Evolutionary conservation across 2,797 vertebrate species (phyloP).

Genomic region (Argya squamiceps): DNA sequence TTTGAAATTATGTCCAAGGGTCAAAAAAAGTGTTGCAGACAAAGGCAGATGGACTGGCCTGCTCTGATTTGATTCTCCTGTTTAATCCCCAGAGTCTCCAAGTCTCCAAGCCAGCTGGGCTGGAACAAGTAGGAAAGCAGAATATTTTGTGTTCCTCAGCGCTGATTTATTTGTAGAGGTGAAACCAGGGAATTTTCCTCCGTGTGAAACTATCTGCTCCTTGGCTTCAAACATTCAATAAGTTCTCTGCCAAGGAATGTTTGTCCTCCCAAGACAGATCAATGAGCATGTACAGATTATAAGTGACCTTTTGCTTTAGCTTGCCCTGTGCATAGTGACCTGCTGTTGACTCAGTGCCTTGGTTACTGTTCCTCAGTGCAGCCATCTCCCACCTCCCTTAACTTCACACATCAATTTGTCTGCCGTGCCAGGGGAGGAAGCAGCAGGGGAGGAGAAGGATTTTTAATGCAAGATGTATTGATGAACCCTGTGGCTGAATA

Average conservation of each 20-base stretch:
- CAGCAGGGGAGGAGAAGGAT: neutral
- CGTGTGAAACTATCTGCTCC: conserved; percentile 25
- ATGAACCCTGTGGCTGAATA: neutral
- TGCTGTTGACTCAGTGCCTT: conserved; percentile 16
- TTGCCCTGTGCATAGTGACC: neutral
- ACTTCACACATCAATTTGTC: neutral
- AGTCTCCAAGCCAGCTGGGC: conserved; percentile 35
- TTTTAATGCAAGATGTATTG: neutral
- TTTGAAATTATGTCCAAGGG: neutral
- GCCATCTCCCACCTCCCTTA: neutral
- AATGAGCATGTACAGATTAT: neutral
- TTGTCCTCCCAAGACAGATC: conserved; percentile 25
- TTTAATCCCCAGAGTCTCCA: neutral
- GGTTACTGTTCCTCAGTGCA: neutral
- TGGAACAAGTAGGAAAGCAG: conserved; percentile 8
- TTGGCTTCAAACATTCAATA: neutral
- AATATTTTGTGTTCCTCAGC: conserved; percentile 28
- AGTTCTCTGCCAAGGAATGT: conserved; percentile 27
- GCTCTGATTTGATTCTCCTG: neutral
- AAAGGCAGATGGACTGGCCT: conserved; percentile 12
- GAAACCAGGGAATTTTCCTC: conserved; percentile 46
- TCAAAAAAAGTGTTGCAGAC: neutral
- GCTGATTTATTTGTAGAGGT: conserved; percentile 56
- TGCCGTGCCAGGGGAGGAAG: neutral
- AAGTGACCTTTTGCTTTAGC: conserved; percentile 36